Percentiles rank a stretch among this genome's conserved stretches.
phyloP scores from a whole-genome alignment of 2,797 vertebrate genomes.

The Florisuga fusca region DNA sequence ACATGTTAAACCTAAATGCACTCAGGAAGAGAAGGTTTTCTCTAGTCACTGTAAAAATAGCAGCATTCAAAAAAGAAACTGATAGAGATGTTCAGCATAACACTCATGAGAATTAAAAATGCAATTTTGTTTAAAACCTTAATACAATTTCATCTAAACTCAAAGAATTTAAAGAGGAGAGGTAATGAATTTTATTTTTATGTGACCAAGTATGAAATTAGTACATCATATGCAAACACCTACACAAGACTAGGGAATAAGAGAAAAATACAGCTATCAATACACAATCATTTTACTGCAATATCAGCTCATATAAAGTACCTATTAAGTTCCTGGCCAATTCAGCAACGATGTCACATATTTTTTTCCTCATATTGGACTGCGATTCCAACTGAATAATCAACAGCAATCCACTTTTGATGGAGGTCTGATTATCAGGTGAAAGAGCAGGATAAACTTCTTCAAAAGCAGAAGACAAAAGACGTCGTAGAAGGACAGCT shows the following conservation, averaged over 20 bases:
- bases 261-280: not conserved
- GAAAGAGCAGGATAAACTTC: conserved; percentile 94
- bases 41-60: not conserved
- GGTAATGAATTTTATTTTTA: not conserved
- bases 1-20: not conserved
- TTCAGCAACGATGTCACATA: conserved; percentile 96
- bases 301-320: conserved; percentile 50
- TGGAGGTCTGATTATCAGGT: conserved; percentile 89
- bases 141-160: not conserved
- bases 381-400: conserved; percentile 92
- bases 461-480: conserved; percentile 95
- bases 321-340: conserved; percentile 95
- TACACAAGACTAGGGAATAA: not conserved
- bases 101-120: not conserved
- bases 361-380: conserved; percentile 93
- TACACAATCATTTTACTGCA: not conserved
- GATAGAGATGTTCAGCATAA: not conserved
- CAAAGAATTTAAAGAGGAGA: not conserved
- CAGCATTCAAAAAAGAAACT: not conserved
- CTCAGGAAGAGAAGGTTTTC: not conserved
- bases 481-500: conserved; percentile 92
- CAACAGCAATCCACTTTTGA: conserved; percentile 92
- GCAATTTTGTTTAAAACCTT: not conserved
- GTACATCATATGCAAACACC: accelerated
- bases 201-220: not conserved